Conservation (phyloP, 2,113 vertebrate species). For the Phylloscopus whistleri region DNA sequence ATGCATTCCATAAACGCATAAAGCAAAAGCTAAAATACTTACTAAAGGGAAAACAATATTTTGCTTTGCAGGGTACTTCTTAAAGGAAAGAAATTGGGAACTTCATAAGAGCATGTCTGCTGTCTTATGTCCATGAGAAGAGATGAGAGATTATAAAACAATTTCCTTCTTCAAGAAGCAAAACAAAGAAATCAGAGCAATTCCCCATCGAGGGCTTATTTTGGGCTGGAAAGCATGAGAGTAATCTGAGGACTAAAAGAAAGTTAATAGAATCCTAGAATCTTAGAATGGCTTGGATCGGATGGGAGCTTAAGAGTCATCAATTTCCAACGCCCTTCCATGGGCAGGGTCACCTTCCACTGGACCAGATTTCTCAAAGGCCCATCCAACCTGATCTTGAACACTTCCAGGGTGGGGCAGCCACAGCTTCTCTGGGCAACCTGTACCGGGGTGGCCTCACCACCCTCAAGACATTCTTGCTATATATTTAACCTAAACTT, state of each 20-base stretch:
- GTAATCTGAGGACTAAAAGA: background rate
- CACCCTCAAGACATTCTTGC: no score
- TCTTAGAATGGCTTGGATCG: background rate
- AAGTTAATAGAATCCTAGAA: background rate
- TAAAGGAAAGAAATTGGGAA: background rate
- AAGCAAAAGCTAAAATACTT: background rate
- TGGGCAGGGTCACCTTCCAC: background rate
- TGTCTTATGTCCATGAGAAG: background rate
- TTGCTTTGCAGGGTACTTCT: background rate
- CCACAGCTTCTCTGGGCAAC: accelerated
- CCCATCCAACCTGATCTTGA: no score
- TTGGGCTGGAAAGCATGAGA: background rate
- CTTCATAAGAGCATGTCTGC: background rate
- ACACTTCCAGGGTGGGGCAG: background rate
- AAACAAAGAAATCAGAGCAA: background rate
- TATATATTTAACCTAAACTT: background rate
- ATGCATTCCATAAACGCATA: background rate
- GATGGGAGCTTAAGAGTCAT: background rate
- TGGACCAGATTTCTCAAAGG: background rate
- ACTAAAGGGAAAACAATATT: background rate
- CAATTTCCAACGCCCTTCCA: background rate
- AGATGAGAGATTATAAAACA: background rate
- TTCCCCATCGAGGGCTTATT: accelerated
- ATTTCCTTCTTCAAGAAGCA: background rate
- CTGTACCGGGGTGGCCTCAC: accelerated